Conservation (phyloP, 2,113 vertebrate genomes). For the Pipa parva region DNA sequence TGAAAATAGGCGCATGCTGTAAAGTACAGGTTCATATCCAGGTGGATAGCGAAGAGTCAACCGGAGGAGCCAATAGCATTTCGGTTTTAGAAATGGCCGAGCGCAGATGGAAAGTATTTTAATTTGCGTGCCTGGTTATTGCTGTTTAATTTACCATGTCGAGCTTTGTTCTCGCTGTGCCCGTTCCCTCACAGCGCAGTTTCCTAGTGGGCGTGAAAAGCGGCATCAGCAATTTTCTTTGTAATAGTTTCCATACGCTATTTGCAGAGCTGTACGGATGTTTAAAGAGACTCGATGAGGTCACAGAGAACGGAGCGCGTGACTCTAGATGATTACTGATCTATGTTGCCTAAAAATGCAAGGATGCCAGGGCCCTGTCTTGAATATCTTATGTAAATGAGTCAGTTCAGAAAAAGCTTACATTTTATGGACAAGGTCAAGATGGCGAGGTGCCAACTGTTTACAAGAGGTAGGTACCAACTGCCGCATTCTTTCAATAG, state of each 20-base stretch:
- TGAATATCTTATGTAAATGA: slow-evolving; percentile 4
- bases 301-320: not conserved
- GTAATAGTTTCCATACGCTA: not conserved
- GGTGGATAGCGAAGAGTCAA: not conserved
- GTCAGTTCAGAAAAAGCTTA: not conserved
- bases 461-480: slow-evolving; percentile 2
- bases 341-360: not conserved
- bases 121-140: not conserved
- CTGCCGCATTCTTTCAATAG: slow-evolving; percentile 13
- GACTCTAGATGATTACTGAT: too few relatives aligned
- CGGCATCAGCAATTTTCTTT: not conserved
- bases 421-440: not conserved
- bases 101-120: not conserved
- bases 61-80: not conserved
- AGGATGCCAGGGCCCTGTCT: not conserved
- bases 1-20: slow-evolving; percentile 25
- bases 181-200: not conserved
- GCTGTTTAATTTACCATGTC: slow-evolving; percentile 3
- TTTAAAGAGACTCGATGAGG: slow-evolving; percentile 16
- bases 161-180: slow-evolving; percentile 17
- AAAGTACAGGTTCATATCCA: not conserved
- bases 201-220: not conserved
- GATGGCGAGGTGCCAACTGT: not conserved
- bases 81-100: not conserved
- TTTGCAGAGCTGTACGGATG: slow-evolving; percentile 21